A percentile compares a stretch with the other conserved stretches of the same genome.
Evolutionary conservation across 1,140 invertebrate species (phyloP).

Genomic region (Drosophila paulistorum): DNA sequence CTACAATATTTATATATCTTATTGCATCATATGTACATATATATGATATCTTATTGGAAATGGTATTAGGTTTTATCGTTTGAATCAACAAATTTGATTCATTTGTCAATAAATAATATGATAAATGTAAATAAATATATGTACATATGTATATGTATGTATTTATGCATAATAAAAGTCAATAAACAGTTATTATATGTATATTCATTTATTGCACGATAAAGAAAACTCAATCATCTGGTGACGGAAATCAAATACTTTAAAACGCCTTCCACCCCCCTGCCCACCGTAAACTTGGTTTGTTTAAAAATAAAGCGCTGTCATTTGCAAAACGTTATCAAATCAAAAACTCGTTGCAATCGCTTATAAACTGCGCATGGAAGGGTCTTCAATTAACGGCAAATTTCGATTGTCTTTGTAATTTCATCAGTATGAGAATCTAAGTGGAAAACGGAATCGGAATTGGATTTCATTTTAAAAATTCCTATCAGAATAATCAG

Average conservation of each 20-base stretch:
- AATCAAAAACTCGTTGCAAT: neutral
- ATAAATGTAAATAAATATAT: neutral
- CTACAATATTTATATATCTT: too few species aligned
- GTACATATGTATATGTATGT: neutral
- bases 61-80: too few species aligned
- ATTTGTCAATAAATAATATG: neutral
- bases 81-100: neutral
- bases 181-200: neutral
- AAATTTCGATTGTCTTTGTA: neutral
- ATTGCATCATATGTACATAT: too few species aligned
- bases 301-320: neutral
- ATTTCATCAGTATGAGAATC: too few species aligned
- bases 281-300: neutral
- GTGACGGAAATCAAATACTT: neutral
- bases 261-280: neutral
- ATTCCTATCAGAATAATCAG: slow-evolving; percentile 19
- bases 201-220: neutral
- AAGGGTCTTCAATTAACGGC: neutral
- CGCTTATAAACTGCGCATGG: neutral
- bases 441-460: neutral
- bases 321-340: neutral
- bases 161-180: neutral
- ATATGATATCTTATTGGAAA: too few species aligned
- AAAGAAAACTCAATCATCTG: neutral
- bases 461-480: neutral